Conservation (phyloP, 2,888 invertebrate species). For the Coecobrya sp. region DNA sequence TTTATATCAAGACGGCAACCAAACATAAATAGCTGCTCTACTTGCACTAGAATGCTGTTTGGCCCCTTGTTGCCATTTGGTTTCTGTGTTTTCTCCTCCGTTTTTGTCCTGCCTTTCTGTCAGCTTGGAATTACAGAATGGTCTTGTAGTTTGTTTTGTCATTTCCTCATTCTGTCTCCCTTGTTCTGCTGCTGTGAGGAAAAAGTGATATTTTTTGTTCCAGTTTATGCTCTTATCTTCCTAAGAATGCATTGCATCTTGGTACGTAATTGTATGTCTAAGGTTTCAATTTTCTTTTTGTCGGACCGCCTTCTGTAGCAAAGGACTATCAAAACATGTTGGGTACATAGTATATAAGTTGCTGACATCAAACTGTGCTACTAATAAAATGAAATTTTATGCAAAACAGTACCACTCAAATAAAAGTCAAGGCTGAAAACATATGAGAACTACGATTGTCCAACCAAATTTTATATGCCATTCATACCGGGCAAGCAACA, state of each 20-base stretch:
- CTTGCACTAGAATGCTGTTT: neutral
- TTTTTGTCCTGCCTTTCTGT: slow-evolving; percentile 11
- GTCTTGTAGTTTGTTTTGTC: neutral
- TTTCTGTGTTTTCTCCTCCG: neutral
- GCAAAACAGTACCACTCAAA: slow-evolving; percentile 57
- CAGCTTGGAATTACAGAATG: slow-evolving; percentile 42
- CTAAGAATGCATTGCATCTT: neutral
- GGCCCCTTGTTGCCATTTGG: neutral
- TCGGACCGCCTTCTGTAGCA: neutral
- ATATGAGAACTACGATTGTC: no score
- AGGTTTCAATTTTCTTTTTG: neutral
- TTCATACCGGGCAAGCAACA: neutral
- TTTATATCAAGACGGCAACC: neutral
- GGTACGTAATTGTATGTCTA: neutral
- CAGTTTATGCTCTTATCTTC: neutral
- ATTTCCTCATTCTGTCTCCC: neutral
- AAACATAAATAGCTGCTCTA: no score
- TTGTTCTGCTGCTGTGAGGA: neutral
- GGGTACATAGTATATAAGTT: neutral
- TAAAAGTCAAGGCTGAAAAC: slow-evolving; percentile 45
- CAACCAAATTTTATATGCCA: no score
- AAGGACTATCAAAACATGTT: neutral
- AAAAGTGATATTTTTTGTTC: neutral
- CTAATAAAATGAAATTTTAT: slow-evolving; percentile 55
- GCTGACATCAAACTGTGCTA: no score